phyloP scores from a whole-genome alignment of 1,140 invertebrate genomes.

The Drosophila baimaii region DNA sequence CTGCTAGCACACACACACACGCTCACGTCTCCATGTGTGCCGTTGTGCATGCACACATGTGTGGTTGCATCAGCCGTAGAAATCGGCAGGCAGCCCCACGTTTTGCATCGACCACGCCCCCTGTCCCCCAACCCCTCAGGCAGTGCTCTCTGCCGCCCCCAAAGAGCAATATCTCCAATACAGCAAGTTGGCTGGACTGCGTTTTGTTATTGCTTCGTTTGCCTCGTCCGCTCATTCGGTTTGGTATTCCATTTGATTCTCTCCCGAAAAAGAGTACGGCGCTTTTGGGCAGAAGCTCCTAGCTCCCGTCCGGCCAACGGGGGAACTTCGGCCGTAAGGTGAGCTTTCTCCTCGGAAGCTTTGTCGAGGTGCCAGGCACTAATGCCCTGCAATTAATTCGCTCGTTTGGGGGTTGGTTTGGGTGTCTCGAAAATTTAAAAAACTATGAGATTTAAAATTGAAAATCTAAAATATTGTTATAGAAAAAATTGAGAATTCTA shows the following conservation, averaged over 20 bases:
- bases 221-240: slow-evolving; percentile 41
- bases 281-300: slow-evolving; percentile 24
- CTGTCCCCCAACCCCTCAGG: slow-evolving; percentile 6
- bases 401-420: background rate
- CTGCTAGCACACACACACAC: slow-evolving; percentile 26
- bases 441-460: no score
- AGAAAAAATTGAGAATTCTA: background rate
- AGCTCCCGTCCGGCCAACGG: background rate
- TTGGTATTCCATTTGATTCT: slow-evolving; percentile 40
- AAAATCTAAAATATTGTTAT: no score
- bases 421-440: background rate
- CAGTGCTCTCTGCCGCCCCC: slow-evolving; percentile 43
- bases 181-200: slow-evolving; percentile 66
- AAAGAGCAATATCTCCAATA: slow-evolving; percentile 58
- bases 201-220: slow-evolving; percentile 47
- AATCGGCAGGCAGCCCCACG: slow-evolving; percentile 74
- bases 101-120: slow-evolving; percentile 69
- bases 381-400: background rate
- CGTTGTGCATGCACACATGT: slow-evolving; percentile 49
- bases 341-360: slow-evolving; percentile 26
- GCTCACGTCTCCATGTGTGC: slow-evolving; percentile 1
- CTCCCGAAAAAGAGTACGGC: slow-evolving; percentile 25
- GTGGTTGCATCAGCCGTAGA: slow-evolving; percentile 81
- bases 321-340: slow-evolving; percentile 5
- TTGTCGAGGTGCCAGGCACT: background rate